Evolutionary conservation across 2,113 vertebrate genomes (phyloP).

Genomic region (Gallinago undulata): DNA sequence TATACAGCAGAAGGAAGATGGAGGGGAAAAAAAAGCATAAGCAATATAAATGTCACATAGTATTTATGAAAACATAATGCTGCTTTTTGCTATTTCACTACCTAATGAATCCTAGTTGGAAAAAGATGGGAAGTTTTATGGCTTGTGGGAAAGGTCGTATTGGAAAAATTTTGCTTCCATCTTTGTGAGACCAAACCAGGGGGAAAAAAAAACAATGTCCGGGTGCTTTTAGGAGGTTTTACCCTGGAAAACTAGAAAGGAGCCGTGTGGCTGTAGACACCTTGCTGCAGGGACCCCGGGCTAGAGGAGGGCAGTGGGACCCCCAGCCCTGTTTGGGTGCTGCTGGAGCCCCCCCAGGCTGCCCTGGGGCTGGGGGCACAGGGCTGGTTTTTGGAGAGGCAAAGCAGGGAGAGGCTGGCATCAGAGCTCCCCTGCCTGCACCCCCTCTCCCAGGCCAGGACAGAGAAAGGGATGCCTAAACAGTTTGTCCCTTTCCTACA

Average conservation of each 20-base stretch:
- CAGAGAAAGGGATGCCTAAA: background rate
- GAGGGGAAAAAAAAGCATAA: background rate
- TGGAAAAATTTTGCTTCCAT: background rate
- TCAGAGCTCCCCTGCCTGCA: background rate
- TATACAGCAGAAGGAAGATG: background rate
- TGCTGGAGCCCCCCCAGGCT: accelerated
- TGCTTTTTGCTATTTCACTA: background rate
- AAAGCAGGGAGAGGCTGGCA: background rate
- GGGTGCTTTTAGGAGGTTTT: background rate
- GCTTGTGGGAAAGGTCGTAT: background rate
- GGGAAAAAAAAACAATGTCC: background rate
- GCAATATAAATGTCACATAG: background rate
- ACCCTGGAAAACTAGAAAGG: background rate
- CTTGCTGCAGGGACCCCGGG: background rate
- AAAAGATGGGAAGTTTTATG: background rate
- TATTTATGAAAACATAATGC: background rate
- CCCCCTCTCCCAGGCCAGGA: background rate
- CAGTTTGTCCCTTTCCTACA: background rate
- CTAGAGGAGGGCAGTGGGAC: background rate
- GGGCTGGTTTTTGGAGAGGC: background rate
- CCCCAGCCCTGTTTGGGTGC: background rate
- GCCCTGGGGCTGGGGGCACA: background rate
- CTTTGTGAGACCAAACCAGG: background rate
- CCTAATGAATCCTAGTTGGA: background rate
- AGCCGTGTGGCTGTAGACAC: background rate